Conservation (phyloP, 2,888 invertebrate genomes). For the Leptarthrus brevirostris region DNA sequence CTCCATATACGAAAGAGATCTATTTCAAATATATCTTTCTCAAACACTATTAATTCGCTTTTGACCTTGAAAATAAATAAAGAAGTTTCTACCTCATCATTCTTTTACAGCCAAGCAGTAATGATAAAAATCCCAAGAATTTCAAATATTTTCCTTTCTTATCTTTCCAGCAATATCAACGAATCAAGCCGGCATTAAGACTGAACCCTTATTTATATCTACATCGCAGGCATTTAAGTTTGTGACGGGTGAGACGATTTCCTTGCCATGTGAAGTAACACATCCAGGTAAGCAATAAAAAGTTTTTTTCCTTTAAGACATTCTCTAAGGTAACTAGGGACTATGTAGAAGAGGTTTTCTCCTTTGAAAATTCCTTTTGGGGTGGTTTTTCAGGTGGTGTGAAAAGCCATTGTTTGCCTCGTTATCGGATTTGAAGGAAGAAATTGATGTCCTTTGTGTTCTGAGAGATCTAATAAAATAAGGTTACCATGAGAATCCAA, state of each 20-base stretch:
- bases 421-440: conserved; percentile 40
- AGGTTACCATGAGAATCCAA: conserved; percentile 1
- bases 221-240: conserved; percentile 68
- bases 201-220: conserved; percentile 56
- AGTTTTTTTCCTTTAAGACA: conserved; percentile 25
- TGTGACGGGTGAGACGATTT: conserved; percentile 70
- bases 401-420: conserved; percentile 28
- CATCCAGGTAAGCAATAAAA: conserved; percentile 68
- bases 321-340: not conserved
- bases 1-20: no score
- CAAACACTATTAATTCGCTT: no score
- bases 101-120: no score
- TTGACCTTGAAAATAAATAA: no score
- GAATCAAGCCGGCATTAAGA: conserved; percentile 53
- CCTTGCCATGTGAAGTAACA: conserved; percentile 71
- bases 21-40: no score
- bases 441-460: conserved; percentile 30
- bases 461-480: conserved; percentile 12
- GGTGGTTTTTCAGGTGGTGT: conserved; percentile 11
- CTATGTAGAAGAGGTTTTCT: no score
- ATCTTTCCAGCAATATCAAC: conserved; percentile 52
- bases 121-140: no score
- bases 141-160: no score
- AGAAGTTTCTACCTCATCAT: no score
- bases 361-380: not conserved